A percentile compares a stretch with the other conserved stretches of the same genome.
Conservation (phyloP, 2,888 invertebrate species). For the Buathra laborator region DNA sequence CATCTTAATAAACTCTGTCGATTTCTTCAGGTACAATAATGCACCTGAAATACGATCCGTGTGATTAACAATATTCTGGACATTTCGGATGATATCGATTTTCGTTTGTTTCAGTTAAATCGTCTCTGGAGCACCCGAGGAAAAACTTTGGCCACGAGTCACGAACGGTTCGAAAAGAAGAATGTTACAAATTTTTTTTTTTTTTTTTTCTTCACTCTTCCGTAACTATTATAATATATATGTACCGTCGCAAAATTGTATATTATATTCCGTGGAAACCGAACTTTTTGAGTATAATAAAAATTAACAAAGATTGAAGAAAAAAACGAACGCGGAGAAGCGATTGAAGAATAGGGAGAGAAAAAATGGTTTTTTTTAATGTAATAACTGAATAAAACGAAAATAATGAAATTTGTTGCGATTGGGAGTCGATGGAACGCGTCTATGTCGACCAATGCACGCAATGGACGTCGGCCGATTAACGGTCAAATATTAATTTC, state of each 20-base stretch:
- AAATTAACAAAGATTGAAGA: conserved; percentile 39
- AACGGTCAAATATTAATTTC: neutral
- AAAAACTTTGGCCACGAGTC: conserved; percentile 64
- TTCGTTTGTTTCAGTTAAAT: conserved; percentile 29
- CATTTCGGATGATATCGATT: conserved; percentile 9
- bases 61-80: neutral
- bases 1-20: neutral
- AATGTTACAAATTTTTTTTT: conserved; percentile 28
- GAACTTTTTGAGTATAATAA: conserved; percentile 39
- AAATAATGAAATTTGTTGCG: conserved; percentile 18
- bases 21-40: neutral
- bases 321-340: conserved; percentile 29
- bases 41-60: neutral
- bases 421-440: conserved; percentile 28
- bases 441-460: conserved; percentile 5
- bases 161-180: conserved; percentile 44
- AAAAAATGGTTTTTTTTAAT: neutral
- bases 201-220: conserved; percentile 15
- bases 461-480: neutral
- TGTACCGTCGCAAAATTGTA: conserved; percentile 43
- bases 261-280: conserved; percentile 38
- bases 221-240: conserved; percentile 11
- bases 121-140: conserved; percentile 39
- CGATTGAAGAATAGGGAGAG: conserved; percentile 17
- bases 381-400: neutral